Conservation (phyloP, 2,888 invertebrate genomes). For the Polyommatus icarus region DNA sequence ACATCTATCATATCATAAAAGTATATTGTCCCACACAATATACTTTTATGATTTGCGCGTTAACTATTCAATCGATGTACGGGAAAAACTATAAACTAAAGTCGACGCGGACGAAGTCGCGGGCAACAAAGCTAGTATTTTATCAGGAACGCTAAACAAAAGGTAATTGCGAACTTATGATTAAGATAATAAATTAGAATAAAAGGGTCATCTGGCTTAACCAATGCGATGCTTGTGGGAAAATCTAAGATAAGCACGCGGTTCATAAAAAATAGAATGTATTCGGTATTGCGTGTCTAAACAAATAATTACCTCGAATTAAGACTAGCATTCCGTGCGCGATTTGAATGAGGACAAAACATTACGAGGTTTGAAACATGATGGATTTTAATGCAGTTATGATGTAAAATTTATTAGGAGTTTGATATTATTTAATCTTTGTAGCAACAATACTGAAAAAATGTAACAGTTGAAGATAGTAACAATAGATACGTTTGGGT, state of each 20-base stretch:
- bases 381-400: not conserved
- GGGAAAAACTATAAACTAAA: no score
- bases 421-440: no score
- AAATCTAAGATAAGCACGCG: slow-evolving; percentile 38
- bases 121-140: no score
- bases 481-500: no score
- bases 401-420: no score
- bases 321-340: slow-evolving; percentile 6
- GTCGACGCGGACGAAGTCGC: no score
- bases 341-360: slow-evolving; percentile 22
- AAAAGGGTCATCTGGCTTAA: slow-evolving; percentile 40
- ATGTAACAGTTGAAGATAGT: no score
- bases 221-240: slow-evolving; percentile 42
- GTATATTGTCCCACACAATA: no score
- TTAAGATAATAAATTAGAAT: slow-evolving; percentile 33
- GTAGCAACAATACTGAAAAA: no score
- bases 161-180: slow-evolving; percentile 20
- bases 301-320: slow-evolving; percentile 28
- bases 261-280: slow-evolving; percentile 36
- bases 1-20: no score
- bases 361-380: slow-evolving; percentile 5
- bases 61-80: no score
- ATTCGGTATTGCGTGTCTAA: slow-evolving; percentile 34
- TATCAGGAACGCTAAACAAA: not conserved
- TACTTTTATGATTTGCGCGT: no score